Percentiles rank a stretch among this genome's conserved stretches.
These are phyloP conservation scores for Chrysolina haemoptera DNA, from an alignment of 2,888 invertebrate species.

Conservation along the genomic window DNA sequence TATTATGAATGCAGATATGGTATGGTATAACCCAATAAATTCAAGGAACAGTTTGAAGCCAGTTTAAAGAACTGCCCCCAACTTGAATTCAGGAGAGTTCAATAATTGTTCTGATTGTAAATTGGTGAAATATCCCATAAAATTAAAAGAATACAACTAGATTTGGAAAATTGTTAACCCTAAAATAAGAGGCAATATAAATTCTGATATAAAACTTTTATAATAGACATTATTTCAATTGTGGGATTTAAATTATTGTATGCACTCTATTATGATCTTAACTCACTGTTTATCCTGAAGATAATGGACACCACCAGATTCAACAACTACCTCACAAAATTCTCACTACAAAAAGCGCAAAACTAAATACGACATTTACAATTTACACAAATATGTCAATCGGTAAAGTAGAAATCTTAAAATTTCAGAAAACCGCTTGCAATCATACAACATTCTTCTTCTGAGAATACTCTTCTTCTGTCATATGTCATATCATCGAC, in stretches of 20 bases:
- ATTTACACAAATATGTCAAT: slow-evolving; percentile 40
- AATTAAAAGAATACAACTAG: background rate
- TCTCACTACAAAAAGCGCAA: slow-evolving; percentile 69
- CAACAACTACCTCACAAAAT: slow-evolving; percentile 66
- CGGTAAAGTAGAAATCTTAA: slow-evolving; percentile 33
- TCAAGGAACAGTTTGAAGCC: background rate
- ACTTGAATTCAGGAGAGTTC: background rate
- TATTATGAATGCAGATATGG: background rate
- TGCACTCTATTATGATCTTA: background rate
- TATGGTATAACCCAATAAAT: slow-evolving; percentile 1
- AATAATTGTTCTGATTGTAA: background rate
- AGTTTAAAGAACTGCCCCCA: background rate
- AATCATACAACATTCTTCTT: background rate
- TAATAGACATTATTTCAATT: background rate
- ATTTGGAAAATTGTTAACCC: slow-evolving; percentile 23
- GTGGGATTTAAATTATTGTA: background rate
- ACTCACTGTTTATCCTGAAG: slow-evolving; percentile 49
- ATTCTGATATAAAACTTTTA: background rate
- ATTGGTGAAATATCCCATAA: background rate
- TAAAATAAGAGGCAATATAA: slow-evolving; percentile 10
- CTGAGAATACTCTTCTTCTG: background rate
- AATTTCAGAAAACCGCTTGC: background rate
- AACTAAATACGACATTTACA: slow-evolving; percentile 61
- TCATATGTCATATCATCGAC: no score
- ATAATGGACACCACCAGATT: slow-evolving; percentile 75